A percentile compares a stretch with the other conserved stretches of the same genome.
Evolutionary conservation across 2,888 invertebrate species (phyloP).

Genomic region (Acleris cristana): DNA sequence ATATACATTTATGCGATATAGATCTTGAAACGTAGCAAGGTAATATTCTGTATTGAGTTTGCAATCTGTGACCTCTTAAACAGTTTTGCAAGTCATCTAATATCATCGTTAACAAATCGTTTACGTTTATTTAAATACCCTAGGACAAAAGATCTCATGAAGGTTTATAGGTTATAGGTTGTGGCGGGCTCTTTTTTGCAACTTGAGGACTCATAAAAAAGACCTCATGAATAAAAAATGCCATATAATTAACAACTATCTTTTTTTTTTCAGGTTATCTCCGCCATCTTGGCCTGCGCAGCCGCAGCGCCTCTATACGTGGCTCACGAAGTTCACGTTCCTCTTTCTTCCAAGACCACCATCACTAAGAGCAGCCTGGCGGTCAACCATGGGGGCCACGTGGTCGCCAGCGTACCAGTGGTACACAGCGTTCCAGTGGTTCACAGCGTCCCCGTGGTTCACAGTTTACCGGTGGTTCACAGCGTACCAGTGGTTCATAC

Average conservation of each 20-base stretch:
- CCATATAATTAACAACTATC: background rate
- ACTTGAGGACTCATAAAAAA: no score
- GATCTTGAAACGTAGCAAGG: no score
- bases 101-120: no score
- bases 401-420: constrained; percentile 45
- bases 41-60: no score
- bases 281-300: constrained; percentile 55
- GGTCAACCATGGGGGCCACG: constrained; percentile 48
- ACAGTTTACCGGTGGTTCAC: constrained; percentile 43
- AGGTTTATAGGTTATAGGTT: no score
- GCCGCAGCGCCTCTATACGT: constrained; percentile 58
- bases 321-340: constrained; percentile 52
- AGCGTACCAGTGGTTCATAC: constrained; percentile 43
- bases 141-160: no score
- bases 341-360: constrained; percentile 51
- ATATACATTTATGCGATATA: no score
- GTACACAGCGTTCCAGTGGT: constrained; percentile 21
- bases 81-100: no score
- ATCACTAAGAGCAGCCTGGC: constrained; percentile 53
- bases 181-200: no score
- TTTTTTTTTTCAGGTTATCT: constrained; percentile 54
- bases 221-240: no score
- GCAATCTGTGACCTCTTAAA: no score
- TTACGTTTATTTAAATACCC: no score
- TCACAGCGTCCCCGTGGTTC: constrained; percentile 38